A percentile compares a stretch with the other conserved stretches of the same genome.
Conservation (phyloP, 2,888 invertebrate genomes). For the Platycheirus rosarum region DNA sequence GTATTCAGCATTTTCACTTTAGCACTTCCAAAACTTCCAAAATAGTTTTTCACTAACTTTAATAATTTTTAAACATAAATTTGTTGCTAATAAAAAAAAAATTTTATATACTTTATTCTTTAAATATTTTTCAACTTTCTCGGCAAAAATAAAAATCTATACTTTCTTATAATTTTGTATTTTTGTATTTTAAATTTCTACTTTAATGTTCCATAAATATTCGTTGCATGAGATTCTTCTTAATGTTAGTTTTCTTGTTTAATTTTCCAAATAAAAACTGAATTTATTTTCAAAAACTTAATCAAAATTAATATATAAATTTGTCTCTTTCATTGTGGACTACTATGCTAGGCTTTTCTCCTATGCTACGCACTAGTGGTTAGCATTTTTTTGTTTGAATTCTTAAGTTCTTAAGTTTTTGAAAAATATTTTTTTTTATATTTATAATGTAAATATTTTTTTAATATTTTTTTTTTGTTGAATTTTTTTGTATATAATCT, state of each 20-base stretch:
- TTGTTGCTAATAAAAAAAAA: background rate
- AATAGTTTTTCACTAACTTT: background rate
- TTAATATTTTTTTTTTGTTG: conserved; percentile 27
- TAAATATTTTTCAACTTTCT: conserved; percentile 16
- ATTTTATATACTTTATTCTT: background rate
- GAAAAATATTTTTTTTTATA: conserved; percentile 77
- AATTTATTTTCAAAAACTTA: conserved; percentile 6
- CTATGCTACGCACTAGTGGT: conserved; percentile 62
- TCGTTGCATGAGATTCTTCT: conserved; percentile 82
- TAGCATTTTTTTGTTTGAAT: conserved; percentile 66
- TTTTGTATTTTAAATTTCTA: conserved; percentile 80
- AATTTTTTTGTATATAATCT: conserved; percentile 51
- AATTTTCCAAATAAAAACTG: background rate
- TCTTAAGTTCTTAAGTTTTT: conserved; percentile 39
- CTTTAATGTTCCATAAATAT: conserved; percentile 83
- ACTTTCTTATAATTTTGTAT: conserved; percentile 45
- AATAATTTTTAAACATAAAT: background rate
- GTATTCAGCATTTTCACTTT: conserved; percentile 1
- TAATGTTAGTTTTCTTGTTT: conserved; percentile 74
- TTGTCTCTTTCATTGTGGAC: conserved; percentile 47
- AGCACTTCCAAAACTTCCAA: background rate
- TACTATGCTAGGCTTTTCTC: conserved; percentile 22
- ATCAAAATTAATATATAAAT: conserved; percentile 11
- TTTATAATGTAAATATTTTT: conserved; percentile 67
- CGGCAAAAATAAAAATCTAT: conserved; percentile 28